Evolutionary conservation across 2,888 invertebrate species (phyloP).

Genomic region (Megaustenia siamemsis): DNA sequence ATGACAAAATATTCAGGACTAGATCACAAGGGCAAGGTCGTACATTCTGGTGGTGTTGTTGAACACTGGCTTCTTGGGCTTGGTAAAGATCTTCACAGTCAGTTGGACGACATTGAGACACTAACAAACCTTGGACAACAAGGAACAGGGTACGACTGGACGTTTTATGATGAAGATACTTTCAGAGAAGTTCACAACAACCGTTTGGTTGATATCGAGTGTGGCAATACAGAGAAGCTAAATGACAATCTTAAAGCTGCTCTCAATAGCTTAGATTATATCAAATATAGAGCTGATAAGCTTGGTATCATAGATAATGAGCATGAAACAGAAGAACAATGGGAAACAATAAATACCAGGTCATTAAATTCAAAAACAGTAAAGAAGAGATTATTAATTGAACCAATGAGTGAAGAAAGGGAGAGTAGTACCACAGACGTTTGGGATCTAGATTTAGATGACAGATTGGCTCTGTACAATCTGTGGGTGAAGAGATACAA

Average conservation of each 20-base stretch:
- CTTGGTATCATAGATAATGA: neutral
- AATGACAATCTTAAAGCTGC: neutral
- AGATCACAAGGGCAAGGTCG: neutral
- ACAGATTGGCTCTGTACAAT: conserved; percentile 80
- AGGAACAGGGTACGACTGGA: neutral
- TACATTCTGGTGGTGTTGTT: neutral
- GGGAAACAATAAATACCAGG: neutral
- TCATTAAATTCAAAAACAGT: neutral
- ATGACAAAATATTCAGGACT: neutral
- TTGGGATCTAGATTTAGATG: conserved; percentile 65
- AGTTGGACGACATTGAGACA: conserved; percentile 36
- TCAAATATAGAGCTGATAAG: conserved; percentile 14
- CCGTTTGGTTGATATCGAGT: conserved; percentile 47
- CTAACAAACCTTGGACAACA: neutral
- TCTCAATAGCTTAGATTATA: neutral
- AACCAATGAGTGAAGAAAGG: conserved; percentile 60
- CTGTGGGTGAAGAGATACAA: conserved; percentile 74
- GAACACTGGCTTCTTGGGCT: conserved; percentile 32
- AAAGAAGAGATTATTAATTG: conserved; percentile 3
- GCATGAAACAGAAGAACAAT: neutral
- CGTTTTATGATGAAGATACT: conserved; percentile 13
- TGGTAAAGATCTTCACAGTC: neutral
- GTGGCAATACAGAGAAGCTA: conserved; percentile 5
- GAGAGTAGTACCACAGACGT: conserved; percentile 61
- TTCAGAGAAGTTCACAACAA: conserved; percentile 32